phyloP scores from a whole-genome alignment of 2,888 invertebrate species.

The Drosophila austrosaltans region DNA sequence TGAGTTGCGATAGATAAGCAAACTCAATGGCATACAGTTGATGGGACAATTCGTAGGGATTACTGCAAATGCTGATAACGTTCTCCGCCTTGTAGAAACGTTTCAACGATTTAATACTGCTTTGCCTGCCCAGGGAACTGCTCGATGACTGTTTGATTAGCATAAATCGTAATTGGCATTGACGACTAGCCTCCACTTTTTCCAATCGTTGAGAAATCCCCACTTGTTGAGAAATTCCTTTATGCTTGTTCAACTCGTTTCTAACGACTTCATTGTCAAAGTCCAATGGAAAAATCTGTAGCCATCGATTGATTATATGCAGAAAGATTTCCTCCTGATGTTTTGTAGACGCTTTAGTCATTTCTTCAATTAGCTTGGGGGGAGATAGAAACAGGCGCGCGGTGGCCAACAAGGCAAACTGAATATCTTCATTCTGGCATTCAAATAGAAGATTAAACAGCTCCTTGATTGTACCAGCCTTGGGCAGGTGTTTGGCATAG shows the following conservation, averaged over 20 bases:
- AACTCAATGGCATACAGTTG: conserved; percentile 97
- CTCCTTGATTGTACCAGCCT: conserved; percentile 46
- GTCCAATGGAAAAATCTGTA: conserved; percentile 96
- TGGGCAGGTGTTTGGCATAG: conserved; percentile 63
- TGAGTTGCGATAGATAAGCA: conserved; percentile 95
- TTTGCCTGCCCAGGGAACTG: conserved; percentile 64
- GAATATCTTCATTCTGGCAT: conserved; percentile 88
- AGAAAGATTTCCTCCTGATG: conserved; percentile 82
- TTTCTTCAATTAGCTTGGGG: conserved; percentile 92
- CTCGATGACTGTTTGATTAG: conserved; percentile 53
- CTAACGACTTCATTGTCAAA: conserved; percentile 96
- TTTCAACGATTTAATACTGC: conserved; percentile 84
- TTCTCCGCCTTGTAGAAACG: conserved; percentile 66
- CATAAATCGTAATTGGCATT: conserved; percentile 84
- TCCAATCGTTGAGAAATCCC: conserved; percentile 34
- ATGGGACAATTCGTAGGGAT: conserved; percentile 92
- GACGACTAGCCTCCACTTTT: conserved; percentile 26
- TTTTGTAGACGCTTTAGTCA: conserved; percentile 86
- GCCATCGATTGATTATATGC: conserved; percentile 92
- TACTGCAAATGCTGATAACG: conserved; percentile 89
- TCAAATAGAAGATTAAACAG: conserved; percentile 43
- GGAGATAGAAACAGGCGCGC: conserved; percentile 84
- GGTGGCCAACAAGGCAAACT: conserved; percentile 85
- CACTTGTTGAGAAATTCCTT: conserved; percentile 79
- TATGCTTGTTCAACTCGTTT: conserved; percentile 93